A percentile compares a stretch with the other conserved stretches of the same genome.
Evolutionary conservation across 1,140 invertebrate genomes (phyloP).

Genomic region (Heliothis subflexa): DNA sequence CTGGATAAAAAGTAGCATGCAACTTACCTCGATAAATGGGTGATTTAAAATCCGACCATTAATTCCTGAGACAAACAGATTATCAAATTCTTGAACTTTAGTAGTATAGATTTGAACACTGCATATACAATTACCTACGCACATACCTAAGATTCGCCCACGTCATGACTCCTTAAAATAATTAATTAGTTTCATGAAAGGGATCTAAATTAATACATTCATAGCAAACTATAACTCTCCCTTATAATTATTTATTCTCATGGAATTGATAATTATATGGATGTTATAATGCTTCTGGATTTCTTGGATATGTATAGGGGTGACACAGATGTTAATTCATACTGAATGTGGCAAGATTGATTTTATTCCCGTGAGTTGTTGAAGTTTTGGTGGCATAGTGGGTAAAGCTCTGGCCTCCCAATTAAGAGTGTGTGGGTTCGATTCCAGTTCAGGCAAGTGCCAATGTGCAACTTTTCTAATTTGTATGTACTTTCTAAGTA

Average conservation of each 20-base stretch:
- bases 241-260: constrained; percentile 44
- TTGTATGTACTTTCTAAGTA: no score
- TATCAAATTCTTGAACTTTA: no score
- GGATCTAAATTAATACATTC: constrained; percentile 23
- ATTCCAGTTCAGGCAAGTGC: no score
- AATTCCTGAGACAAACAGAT: no score
- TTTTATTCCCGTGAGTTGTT: neutral
- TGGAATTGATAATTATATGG: constrained; percentile 35
- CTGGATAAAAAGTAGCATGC: no score
- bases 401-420: no score
- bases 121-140: neutral
- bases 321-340: neutral
- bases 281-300: constrained; percentile 24
- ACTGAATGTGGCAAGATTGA: neutral
- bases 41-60: no score
- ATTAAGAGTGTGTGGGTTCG: no score
- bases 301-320: constrained; percentile 32
- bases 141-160: neutral
- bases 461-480: no score
- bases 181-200: constrained; percentile 27
- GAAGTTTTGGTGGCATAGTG: no score
- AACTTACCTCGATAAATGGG: no score
- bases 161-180: constrained; percentile 11
- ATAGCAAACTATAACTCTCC: constrained; percentile 24
- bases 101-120: no score